These are phyloP conservation scores for Sciaenops ocellatus DNA, from an alignment of 2,797 vertebrate genomes.

Conservation along the genomic window DNA sequence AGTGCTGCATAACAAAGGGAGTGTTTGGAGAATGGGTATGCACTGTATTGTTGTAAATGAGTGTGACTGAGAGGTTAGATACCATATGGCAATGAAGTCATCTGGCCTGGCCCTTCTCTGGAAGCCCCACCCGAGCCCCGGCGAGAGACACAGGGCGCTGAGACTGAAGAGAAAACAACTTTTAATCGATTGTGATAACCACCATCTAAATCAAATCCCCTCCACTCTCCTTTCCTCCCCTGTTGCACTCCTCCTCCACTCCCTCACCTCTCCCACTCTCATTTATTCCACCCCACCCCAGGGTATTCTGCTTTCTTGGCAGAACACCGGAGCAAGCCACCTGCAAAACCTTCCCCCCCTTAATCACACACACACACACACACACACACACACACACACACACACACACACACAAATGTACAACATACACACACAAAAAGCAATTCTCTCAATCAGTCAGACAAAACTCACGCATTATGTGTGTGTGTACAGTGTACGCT, in stretches of 20 bases:
- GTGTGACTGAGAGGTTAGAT: conserved; percentile 85
- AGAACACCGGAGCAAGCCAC: conserved; percentile 83
- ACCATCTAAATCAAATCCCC: conserved; percentile 80
- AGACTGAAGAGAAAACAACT: conserved; percentile 76
- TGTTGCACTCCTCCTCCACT: conserved; percentile 61
- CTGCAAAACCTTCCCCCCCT: conserved; percentile 77
- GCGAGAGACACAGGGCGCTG: conserved; percentile 71
- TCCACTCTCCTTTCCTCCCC: conserved; percentile 49
- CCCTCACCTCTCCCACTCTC: conserved; percentile 74
- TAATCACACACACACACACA: conserved; percentile 71
- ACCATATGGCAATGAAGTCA: conserved; percentile 87
- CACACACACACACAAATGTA: conserved; percentile 47
- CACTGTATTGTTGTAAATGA: conserved; percentile 79
- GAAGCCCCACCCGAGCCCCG: conserved; percentile 77
- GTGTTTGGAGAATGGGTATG: conserved; percentile 82
- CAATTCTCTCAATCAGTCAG: conserved; percentile 69
- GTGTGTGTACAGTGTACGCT: conserved; percentile 25
- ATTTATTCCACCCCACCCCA: conserved; percentile 84
- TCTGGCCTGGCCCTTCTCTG: conserved; percentile 82
- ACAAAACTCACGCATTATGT: conserved; percentile 55
- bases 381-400: conserved; percentile 59
- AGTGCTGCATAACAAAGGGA: conserved; percentile 73
- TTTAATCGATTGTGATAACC: conserved; percentile 84
- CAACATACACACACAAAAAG: conserved; percentile 43
- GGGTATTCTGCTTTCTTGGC: conserved; percentile 86